Evolutionary conservation across 1,140 invertebrate genomes (phyloP), one percentile per base, ranked within the genome.

Genomic region (Musca domestica): DNA sequence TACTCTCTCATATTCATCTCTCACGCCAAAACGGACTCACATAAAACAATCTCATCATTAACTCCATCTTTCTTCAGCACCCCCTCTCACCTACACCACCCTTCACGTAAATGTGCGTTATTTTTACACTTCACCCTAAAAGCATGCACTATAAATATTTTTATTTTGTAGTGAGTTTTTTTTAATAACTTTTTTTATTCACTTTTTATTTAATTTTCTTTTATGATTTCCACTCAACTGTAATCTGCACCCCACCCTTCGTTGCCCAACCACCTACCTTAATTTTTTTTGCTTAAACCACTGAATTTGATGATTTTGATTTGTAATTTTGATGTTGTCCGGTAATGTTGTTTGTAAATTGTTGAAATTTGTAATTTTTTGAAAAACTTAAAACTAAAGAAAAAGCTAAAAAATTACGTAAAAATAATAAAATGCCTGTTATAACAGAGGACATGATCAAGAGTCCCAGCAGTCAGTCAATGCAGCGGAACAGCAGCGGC

Each of bases 401-500:
- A 61, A 30, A 61, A 61, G 17, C 73, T 64, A 78, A 75, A 78
- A 73, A 78, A 19, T 70, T 67, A 74, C 76, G 74, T 54, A 69
- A 70, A 67, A 68, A 71, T 72, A 73, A 76, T 73, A 78, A 78
- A 65, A 64, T 76, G 64, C 72, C 74, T 20, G 63, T 67, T 64
- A 76, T 76, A 71, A 75, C 71, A 80, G 82, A 82, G 64, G 82
- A 86, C n/a, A 89, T 94, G 85, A 86, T 91, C 51, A 88, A 90
- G 78, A 94, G 92, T 82, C 90, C 91, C 4, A 93, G 91, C 77
- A 90, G 84, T 73, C 84, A 89, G 64, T 94, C 92, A 7, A 93
- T 95, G 83, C 86, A 85, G 70, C 84, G 91, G 69, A 93, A 93
- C 78, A 88, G 91, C 54, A 94, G 92, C 80, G 86, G 88, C 20